Base-by-base conservation (phyloP, 2,113 vertebrate species). In the Patagioenas fasciata region DNA sequence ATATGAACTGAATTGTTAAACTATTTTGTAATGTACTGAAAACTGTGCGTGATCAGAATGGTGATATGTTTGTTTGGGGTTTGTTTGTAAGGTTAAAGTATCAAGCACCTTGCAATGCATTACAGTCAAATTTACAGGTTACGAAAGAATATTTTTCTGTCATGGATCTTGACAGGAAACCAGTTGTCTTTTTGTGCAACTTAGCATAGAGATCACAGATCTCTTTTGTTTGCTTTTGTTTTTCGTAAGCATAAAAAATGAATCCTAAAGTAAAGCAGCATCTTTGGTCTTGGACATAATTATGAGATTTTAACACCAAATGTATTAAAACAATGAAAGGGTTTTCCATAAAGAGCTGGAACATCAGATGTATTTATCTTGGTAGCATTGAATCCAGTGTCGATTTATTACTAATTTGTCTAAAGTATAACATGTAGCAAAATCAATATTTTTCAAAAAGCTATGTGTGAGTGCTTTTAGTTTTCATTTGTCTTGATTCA, bases 321-420 rank as follows among this genome's bases (percentile, higher is more conserved):
- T 71, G 6, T 88, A 57, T 89, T 80, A 84, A 54, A 65, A 74
- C 40, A 93, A 24, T 61, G 66, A 67, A 72, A 86, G 38, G 61
- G 16, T 83, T 88, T 53, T 77, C 83, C 47, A 24, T 86, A 86
- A 86, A 86, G 73, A 71, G 21, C 53, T 36, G 32, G 26, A 75
- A 75, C 34, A n/a, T 88, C 36, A 65, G 31, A 66, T 42, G 18
- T 38, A 9, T 28, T 89, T 95, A 8, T 65, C 11, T 93, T 4
- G 8, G 29, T 72, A 80, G 25, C 34, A 57, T 34, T 85, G 50
- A 91, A 79, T 74, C 94, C 10, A 75, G 19, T 84, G 40, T 91
- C 70, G 47, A 80, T 87, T 86, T 96, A 67, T 91, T 84, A 53
- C 50, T 83, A 11, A 70, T 69, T 96, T 96, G 42, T 72, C 56